Evolutionary conservation across 2,797 vertebrate species (phyloP).

Genomic region (Eurystomus glaucurus): DNA sequence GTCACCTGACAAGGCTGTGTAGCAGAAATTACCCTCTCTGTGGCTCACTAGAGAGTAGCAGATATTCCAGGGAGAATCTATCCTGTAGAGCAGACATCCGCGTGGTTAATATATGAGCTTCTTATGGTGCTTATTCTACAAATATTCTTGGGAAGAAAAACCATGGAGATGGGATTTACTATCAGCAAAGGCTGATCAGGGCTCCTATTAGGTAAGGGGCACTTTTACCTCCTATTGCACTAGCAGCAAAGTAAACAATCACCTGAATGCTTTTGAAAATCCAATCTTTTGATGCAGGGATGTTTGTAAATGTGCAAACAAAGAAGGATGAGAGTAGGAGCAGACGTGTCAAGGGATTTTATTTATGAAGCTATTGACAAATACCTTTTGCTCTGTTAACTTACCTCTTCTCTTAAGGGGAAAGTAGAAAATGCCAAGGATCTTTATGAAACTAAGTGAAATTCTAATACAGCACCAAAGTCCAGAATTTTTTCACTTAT

Average conservation of each 20-base stretch:
- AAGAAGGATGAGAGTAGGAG: not conserved
- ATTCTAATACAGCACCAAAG: not conserved
- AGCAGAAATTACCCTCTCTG: not conserved
- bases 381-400: conserved; percentile 36
- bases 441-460: not conserved
- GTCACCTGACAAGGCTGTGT: not conserved
- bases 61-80: not conserved
- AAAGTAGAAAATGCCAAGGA: not conserved
- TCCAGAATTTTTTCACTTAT: not conserved
- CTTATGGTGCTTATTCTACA: not conserved
- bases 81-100: not conserved
- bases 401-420: conserved; percentile 16
- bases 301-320: conserved; percentile 53
- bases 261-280: conserved; percentile 31
- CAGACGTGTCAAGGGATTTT: conserved; percentile 14
- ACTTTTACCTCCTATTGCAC: not conserved
- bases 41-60: not conserved
- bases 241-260: conserved; percentile 6
- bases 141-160: not conserved
- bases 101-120: fast-evolving
- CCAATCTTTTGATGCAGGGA: not conserved
- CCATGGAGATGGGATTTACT: not conserved
- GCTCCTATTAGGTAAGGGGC: not conserved
- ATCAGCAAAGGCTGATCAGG: not conserved
- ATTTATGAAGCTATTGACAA: conserved; percentile 37